Percentiles rank a stretch among this genome's conserved stretches.
These are phyloP conservation scores for Hypomesus transpacificus DNA, from an alignment of 2,113 vertebrate species.

Conservation along the genomic window DNA sequence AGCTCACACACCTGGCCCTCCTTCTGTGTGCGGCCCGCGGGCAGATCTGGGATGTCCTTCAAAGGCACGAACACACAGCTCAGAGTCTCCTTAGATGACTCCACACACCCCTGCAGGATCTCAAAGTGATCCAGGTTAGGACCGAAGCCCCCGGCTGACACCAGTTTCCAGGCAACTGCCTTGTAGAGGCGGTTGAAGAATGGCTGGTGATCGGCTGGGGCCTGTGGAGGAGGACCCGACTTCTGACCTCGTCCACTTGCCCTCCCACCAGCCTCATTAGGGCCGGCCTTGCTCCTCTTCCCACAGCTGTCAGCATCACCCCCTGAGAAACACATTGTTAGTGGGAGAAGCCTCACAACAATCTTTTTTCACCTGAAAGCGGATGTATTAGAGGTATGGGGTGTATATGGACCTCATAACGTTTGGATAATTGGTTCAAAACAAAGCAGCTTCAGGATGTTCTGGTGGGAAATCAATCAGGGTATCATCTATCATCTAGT, in stretches of 20 bases:
- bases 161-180: constrained; percentile 94
- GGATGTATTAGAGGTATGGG: neutral
- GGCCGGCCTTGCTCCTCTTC: constrained; percentile 55
- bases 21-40: constrained; percentile 85
- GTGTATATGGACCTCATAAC: neutral
- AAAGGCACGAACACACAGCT: constrained; percentile 90
- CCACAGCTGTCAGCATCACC: constrained; percentile 46
- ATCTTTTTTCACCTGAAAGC: constrained; percentile 11
- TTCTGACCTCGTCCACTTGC: constrained; percentile 41
- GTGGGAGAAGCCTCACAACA: constrained; percentile 8
- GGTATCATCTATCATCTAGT: neutral
- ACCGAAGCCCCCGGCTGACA: constrained; percentile 91
- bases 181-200: constrained; percentile 98
- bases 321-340: constrained; percentile 40
- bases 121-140: constrained; percentile 88
- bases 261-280: constrained; percentile 42
- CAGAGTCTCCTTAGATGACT: constrained; percentile 88
- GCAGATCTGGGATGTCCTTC: constrained; percentile 91
- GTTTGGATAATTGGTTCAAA: constrained; percentile 12
- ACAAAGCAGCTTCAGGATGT: neutral
- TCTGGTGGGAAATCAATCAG: neutral
- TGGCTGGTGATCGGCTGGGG: constrained; percentile 84
- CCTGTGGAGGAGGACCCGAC: constrained; percentile 59
- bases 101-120: constrained; percentile 84
- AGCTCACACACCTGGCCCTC: constrained; percentile 96